Conservation (phyloP, 2,797 vertebrate species). For the Zalophus californianus region DNA sequence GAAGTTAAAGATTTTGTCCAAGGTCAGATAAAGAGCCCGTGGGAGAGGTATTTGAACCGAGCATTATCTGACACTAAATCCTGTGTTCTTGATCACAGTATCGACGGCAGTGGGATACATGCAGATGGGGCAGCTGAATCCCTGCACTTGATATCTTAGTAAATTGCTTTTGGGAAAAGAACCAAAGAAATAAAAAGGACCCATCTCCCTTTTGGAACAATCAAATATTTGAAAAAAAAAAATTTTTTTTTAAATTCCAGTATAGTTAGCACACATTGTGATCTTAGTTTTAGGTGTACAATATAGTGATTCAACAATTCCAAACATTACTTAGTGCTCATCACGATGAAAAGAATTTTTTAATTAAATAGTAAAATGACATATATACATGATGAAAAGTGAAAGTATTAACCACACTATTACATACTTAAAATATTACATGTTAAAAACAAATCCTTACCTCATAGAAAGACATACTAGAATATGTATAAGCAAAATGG, state of each 20-base stretch:
- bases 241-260: not conserved
- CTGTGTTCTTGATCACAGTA: accelerated
- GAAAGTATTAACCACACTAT: not conserved
- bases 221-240: not conserved
- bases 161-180: not conserved
- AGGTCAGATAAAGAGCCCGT: not conserved
- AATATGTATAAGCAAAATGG: not conserved
- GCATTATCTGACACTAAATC: accelerated
- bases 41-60: not conserved
- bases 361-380: not conserved
- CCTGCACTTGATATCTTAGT: not conserved
- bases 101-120: accelerated
- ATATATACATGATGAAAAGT: not conserved
- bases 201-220: not conserved
- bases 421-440: not conserved
- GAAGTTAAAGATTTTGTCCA: not conserved
- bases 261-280: not conserved
- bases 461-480: not conserved
- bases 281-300: not conserved
- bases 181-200: not conserved
- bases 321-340: not conserved
- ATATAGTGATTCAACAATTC: not conserved
- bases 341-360: not conserved
- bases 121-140: accelerated
- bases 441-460: not conserved